phyloP scores from a whole-genome alignment of 2,888 invertebrate species.

The Myathropa florea region DNA sequence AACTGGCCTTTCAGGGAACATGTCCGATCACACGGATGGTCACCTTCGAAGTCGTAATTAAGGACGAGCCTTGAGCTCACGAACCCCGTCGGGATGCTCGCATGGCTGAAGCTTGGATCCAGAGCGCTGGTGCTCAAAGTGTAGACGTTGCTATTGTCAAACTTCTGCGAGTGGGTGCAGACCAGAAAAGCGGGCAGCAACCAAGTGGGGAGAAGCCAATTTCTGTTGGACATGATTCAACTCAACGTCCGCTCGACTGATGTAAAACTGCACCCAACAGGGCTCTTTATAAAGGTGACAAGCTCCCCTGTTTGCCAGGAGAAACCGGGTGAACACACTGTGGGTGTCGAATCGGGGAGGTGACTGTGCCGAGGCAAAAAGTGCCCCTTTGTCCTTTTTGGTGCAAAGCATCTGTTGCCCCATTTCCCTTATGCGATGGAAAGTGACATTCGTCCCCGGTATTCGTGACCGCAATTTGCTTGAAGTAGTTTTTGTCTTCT shows the following conservation, averaged over 20 bases:
- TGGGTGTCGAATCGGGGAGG: neutral
- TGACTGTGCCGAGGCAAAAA: neutral
- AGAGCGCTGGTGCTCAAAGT: neutral
- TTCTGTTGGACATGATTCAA: neutral
- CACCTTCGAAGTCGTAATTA: neutral
- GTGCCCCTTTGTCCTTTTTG: neutral
- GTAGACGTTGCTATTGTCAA: neutral
- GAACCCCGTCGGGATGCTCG: constrained; percentile 13
- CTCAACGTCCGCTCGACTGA: neutral
- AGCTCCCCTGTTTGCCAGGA: neutral
- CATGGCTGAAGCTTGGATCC: neutral
- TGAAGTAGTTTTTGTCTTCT: neutral
- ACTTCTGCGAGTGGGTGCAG: neutral
- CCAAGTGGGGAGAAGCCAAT: neutral
- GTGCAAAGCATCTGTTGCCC: constrained; percentile 15
- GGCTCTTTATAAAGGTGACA: neutral
- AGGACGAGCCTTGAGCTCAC: neutral
- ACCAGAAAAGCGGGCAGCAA: neutral
- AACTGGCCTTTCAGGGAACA: neutral
- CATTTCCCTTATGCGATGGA: neutral
- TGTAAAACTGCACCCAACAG: neutral
- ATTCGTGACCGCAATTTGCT: constrained; percentile 32
- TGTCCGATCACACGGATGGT: constrained; percentile 26
- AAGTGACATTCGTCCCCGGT: constrained; percentile 8
- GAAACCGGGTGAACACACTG: neutral